Evolutionary conservation across 2,888 invertebrate genomes (phyloP).

Genomic region (Adela reaumurella): DNA sequence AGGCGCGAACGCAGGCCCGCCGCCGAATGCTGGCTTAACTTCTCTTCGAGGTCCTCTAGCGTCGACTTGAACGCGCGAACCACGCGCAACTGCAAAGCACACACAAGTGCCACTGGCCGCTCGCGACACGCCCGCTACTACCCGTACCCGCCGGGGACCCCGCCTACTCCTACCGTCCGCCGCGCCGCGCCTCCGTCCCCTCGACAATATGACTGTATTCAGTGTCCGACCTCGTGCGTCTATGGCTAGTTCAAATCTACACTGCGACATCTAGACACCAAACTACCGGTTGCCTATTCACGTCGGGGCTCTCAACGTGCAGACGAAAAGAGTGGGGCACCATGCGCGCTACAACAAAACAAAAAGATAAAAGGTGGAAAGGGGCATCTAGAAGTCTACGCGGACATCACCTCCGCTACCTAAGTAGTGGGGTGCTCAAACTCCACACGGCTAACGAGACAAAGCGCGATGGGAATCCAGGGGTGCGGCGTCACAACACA

Average conservation of each 20-base stretch:
- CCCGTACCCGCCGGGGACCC: constrained; percentile 29
- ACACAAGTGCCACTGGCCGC: constrained; percentile 37
- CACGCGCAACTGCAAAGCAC: constrained; percentile 97
- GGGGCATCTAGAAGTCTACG: background rate
- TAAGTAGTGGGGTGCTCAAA: no score
- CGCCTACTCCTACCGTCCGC: constrained; percentile 15
- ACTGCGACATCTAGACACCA: no score
- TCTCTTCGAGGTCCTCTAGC: constrained; percentile 99
- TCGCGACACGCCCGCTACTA: constrained; percentile 33
- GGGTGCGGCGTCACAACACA: no score
- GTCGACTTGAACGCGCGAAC: constrained; percentile 99
- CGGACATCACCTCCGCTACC: constrained; percentile 1
- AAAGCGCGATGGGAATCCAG: no score
- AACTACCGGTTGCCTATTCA: no score
- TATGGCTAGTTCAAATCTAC: no score
- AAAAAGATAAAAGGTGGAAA: background rate
- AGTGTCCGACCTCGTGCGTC: no score
- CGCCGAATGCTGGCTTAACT: constrained; percentile 96
- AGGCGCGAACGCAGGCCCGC: constrained; percentile 87
- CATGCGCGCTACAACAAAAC: no score
- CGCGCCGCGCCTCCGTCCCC: constrained; percentile 9
- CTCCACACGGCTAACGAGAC: no score
- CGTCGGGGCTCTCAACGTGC: no score
- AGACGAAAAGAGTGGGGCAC: no score
- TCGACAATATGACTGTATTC: background rate